Percentiles rank a stretch among this genome's conserved stretches.
phyloP scores from a whole-genome alignment of 2,113 vertebrate genomes.

The Sylvietta virens region DNA sequence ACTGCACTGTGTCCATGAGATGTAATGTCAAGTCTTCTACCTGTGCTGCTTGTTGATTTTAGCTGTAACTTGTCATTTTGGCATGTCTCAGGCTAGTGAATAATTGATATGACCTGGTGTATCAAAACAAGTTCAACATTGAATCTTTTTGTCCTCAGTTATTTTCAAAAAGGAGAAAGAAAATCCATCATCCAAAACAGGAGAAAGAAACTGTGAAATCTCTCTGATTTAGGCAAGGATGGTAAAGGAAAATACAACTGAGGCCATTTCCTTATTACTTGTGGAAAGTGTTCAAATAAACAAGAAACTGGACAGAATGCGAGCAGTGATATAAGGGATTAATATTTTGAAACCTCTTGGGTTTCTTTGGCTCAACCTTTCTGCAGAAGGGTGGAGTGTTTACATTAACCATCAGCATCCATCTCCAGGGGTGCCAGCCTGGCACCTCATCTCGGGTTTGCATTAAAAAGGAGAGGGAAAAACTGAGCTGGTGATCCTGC shows the following conservation, averaged over 20 bases:
- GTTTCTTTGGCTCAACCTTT: neutral
- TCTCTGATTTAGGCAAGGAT: neutral
- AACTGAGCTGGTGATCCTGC: neutral
- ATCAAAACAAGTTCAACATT: neutral
- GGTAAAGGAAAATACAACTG: neutral
- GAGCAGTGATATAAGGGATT: neutral
- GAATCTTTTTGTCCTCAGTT: neutral
- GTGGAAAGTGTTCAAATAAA: slow-evolving; percentile 3
- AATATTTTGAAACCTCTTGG: neutral
- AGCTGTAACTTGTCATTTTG: neutral
- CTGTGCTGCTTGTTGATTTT: neutral
- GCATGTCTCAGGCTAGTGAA: neutral
- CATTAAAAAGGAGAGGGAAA: neutral
- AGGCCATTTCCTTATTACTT: neutral
- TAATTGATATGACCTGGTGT: neutral
- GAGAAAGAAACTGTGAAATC: neutral
- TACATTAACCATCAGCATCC: neutral
- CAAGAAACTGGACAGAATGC: neutral
- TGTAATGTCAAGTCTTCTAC: neutral
- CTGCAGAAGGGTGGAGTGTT: neutral
- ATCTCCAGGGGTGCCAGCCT: neutral
- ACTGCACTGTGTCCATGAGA: neutral
- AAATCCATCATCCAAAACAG: neutral
- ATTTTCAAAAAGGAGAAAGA: neutral
- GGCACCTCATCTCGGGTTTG: neutral